These are phyloP conservation scores for Xyrauchen texanus DNA, from an alignment of 2,113 vertebrate species.

Conservation along the genomic window DNA sequence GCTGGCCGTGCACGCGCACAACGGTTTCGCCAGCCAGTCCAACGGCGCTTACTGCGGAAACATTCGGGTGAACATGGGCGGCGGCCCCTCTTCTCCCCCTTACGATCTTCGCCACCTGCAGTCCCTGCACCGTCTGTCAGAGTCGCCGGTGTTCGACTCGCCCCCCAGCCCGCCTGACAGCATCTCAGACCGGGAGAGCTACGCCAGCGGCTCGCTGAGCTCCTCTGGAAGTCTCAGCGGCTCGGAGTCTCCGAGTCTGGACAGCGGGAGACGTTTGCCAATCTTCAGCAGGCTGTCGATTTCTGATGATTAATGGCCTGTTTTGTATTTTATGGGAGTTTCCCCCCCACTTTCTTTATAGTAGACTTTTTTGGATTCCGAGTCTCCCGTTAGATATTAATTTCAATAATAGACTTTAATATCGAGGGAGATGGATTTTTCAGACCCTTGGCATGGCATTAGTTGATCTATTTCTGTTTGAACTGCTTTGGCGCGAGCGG, in stretches of 20 bases:
- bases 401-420: conserved; percentile 37
- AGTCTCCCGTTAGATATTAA: conserved; percentile 24
- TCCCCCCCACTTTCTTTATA: conserved; percentile 17
- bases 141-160: conserved; percentile 93
- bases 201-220: conserved; percentile 91
- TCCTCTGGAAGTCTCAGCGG: conserved; percentile 92
- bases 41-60: conserved; percentile 76
- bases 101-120: conserved; percentile 81
- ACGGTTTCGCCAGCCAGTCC: conserved; percentile 70
- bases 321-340: conserved; percentile 19
- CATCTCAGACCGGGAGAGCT: conserved; percentile 92
- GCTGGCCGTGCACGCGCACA: conserved; percentile 82
- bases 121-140: conserved; percentile 84
- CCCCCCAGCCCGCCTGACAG: conserved; percentile 94
- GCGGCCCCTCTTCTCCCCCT: conserved; percentile 75
- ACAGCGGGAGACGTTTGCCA: conserved; percentile 89
- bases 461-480: conserved; percentile 47
- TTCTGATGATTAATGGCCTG: conserved; percentile 83
- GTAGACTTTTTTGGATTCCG: conserved; percentile 50
- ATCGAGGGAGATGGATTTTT: conserved; percentile 56
- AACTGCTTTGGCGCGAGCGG: too few species aligned
- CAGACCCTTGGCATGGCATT: conserved; percentile 68
- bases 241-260: conserved; percentile 95
- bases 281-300: conserved; percentile 99
- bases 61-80: conserved; percentile 71